Evolutionary conservation across 2,797 vertebrate species (phyloP).

Genomic region (Numenius phaeopus): DNA sequence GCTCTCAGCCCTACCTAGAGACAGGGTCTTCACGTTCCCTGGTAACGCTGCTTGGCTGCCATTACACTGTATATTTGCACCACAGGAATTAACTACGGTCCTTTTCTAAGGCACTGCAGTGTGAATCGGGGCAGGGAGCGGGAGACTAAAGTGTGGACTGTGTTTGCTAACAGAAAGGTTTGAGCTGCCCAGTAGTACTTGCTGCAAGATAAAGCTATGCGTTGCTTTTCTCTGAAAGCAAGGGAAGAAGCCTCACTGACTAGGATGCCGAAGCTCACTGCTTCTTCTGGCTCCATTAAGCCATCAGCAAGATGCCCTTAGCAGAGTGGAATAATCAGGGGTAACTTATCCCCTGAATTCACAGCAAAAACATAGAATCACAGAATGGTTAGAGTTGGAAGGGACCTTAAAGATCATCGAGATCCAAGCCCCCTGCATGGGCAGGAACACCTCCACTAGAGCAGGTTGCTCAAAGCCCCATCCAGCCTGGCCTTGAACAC

Average conservation of each 20-base stretch:
- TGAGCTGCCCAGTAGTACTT: background rate
- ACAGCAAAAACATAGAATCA: background rate
- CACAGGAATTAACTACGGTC: background rate
- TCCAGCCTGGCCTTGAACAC: no score
- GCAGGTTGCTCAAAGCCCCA: no score
- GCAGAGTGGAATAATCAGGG: background rate
- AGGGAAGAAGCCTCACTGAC: background rate
- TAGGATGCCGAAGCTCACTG: background rate
- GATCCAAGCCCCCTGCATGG: no score
- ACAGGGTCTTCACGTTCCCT: background rate
- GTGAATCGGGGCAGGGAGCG: rapidly evolving
- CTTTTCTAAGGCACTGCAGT: background rate
- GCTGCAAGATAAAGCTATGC: background rate
- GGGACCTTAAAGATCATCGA: no score
- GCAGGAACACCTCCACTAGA: no score
- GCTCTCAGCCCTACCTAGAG: background rate
- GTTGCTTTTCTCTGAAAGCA: background rate
- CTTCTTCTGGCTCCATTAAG: background rate
- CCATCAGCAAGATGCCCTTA: background rate
- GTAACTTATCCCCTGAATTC: background rate
- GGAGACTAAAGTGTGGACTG: background rate
- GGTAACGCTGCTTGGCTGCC: rapidly evolving
- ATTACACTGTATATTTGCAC: background rate
- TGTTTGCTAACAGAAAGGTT: background rate
- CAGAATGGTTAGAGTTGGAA: no score